Percentiles rank a stretch among this genome's conserved stretches.
phyloP scores from a whole-genome alignment of 2,113 vertebrate genomes.

The Casuarius casuarius region DNA sequence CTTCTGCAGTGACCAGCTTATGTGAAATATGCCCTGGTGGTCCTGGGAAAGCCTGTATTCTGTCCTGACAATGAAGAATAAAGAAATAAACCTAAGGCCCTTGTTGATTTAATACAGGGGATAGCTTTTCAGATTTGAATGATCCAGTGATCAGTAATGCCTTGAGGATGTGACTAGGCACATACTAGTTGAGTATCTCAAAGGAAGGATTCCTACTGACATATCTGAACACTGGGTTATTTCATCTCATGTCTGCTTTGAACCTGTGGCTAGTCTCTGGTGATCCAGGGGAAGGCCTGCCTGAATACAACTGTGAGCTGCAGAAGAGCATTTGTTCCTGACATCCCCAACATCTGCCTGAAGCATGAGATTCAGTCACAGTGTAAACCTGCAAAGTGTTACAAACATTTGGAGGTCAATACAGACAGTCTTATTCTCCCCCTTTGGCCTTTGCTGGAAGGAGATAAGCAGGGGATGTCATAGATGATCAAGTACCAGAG shows the following conservation, averaged over 20 bases:
- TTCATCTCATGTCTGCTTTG: constrained; percentile 16
- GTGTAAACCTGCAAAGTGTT: neutral
- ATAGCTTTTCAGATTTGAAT: neutral
- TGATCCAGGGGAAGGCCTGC: neutral
- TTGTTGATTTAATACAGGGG: neutral
- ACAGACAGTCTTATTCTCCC: neutral
- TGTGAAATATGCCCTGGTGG: neutral
- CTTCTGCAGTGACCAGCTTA: neutral
- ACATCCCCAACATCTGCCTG: constrained; percentile 19
- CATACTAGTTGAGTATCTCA: neutral
- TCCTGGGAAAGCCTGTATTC: neutral
- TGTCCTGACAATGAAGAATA: neutral
- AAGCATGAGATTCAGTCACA: neutral
- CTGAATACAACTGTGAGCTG: neutral
- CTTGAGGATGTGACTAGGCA: neutral
- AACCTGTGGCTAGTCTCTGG: neutral
- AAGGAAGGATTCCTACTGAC: neutral
- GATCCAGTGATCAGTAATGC: neutral
- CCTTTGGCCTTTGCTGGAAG: neutral
- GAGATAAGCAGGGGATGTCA: constrained; percentile 20
- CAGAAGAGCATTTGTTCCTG: neutral
- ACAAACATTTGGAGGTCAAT: neutral
- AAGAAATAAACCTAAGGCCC: neutral
- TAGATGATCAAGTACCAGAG: constrained; percentile 26
- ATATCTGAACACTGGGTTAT: neutral